Evolutionary conservation across 2,888 invertebrate genomes (phyloP), one percentile per base, ranked within the genome.

Genomic region (Hirtodrosophila histrioides): DNA sequence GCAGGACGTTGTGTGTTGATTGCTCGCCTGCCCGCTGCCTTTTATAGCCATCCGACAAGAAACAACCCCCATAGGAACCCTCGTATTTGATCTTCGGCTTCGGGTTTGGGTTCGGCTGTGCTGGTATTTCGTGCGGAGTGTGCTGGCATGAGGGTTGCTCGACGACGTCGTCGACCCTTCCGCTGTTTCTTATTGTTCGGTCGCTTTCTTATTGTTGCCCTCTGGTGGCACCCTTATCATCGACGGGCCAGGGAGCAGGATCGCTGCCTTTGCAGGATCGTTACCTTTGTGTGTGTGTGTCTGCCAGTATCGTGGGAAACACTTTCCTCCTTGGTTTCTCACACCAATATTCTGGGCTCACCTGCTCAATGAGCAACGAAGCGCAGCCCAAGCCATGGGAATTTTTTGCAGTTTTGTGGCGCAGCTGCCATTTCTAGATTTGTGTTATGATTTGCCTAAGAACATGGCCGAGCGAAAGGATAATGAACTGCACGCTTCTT

Each of bases 261-360:
- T 82, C 84, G 56, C 44, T 53, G 80, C 53, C 43, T 29, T 49
- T 54, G 62, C 75, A 84, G 85, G 85, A 86, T 78, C 75, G 67
- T 54, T 71, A 50, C 71, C 58, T 56, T 61, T 63, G 55, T 73
- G 75, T 39, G 40, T 39, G 23, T 69, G 53, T 57, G 54, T 49
- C 35, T 72, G 77, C 70, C 74, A 69, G 58, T 56, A 90, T 88
- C 91, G 91, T 91, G 91, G 91, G 91, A 91, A 91, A 89, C 88
- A 88, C 89, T 91, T 89, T 90, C 89, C 75, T 84, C 82, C 78
- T 86, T 86, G 78, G 90, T 89, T 91, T 91, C 91, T 91, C 92
- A 91, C 91, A 91, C 90, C 90, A 78, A 77, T 69, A 76, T 82
- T 45, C 45, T 65, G 39, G 46, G 87, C 89, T 90, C 91, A 91